Evolutionary conservation across 2,888 invertebrate genomes (phyloP), one percentile per base, ranked within the genome.

Genomic region (Lasius fuliginosus): DNA sequence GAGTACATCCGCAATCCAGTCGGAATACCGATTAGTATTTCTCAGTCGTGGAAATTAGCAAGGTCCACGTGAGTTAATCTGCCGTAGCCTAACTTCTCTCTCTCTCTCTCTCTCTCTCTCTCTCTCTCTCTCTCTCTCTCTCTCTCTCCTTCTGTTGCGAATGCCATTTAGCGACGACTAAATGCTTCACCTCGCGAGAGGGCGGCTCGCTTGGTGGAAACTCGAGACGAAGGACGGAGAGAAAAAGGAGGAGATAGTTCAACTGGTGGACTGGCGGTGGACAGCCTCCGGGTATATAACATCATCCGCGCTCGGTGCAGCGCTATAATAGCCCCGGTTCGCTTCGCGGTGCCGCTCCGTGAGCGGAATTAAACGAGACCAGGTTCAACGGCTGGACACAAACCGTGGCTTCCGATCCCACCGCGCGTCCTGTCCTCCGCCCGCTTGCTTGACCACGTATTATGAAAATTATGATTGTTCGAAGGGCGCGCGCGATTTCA

Each of bases 371-470:
- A 88, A 90, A 90, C 90, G 88, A 88, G 90, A 86, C 85, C 86
- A 87, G 90, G 90, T 90, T 90, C 89, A 90, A 88, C 88, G 90
- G 84, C 88, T 90, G 86, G 88, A 84, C 90, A 84, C 90, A 86
- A 89, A 89, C 86, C 90, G 87, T 90, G 85, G 89, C 88, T 90
- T 90, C 90, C 90, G 90, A 86, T 84, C 71, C 64, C 76, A 73
- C 15, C 46, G 75, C 15, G 18, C 62, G 56, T 49, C n/a, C 30
- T 18, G n/a, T 53, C 56, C 60, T 9, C 64, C 49, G 75, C 76
- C 82, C 73, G 60, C 71, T 40, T 79, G 77, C 81, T 79, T 64
- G 74, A 83, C 73, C 62, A 69, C 74, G 82, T 77, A 77, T 86
- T 86, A 86, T 73, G 85, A 86, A 88, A 87, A 89, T 88, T 79